Base-by-base conservation (phyloP, 2,888 invertebrate genomes). In the Aproaerema taeniolella region DNA sequence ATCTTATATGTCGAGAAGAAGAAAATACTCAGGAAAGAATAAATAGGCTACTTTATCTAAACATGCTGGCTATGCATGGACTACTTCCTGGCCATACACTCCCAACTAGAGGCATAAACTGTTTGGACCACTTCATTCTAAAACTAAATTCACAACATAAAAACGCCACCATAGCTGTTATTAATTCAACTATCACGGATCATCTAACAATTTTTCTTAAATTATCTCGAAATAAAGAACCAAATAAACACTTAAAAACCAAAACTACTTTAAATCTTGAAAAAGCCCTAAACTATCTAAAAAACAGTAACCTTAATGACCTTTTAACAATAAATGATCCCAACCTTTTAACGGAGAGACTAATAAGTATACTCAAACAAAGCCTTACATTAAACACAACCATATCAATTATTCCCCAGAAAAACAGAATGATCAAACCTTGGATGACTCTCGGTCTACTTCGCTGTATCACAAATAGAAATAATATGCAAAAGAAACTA, bases 21-120 rank as follows among this genome's bases (percentile, higher is more conserved):
- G 14, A 24, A 2, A 2, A 14, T 9, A 1, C 13, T 2, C 13
- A 34, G 8, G 34, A 34, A 7, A 20, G 20, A 20, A 7, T 7
- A 20, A 20, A 20, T 7, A 20, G 20, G 20, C 7, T 20, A 20
- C 4, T 6, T 1, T 34, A 34, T 13, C 7, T 25, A 5, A 34
- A 34, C 25, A 11, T 34, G 2, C 8, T 34, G 4, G 34, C 34
- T 6, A 34, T 24, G 24, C 34, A 34, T 24, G 34, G 24, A n/a
- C 24, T 34, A 25, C n/a, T 25, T 1, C 34, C 34, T 1, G 12
- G 16, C 13, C 34, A 34, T 34, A 12, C 14, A 9, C 7, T 34
- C 1, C 24, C 34, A 2, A 34, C 34, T 6, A 24, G 34, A 25
- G 8, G 8, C 2, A 14, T 3, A 1, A 10, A 13, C 1, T 34